Percentiles rank a stretch among this genome's conserved stretches.
Evolutionary conservation across 1,140 invertebrate species (phyloP).

Genomic region (Calephelis nemesis): DNA sequence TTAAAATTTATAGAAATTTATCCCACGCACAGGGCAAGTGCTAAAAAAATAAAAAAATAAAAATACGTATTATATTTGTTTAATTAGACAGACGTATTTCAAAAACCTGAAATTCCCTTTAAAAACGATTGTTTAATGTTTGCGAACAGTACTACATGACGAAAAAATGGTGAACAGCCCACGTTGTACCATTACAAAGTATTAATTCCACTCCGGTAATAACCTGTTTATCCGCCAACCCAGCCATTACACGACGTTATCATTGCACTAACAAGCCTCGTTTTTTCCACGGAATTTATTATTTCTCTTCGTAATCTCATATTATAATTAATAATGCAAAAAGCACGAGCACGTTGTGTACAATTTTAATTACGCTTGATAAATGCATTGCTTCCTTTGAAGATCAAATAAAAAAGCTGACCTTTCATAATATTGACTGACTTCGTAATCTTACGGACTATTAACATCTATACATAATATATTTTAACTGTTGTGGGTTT

Average conservation of each 20-base stretch:
- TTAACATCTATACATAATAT: conserved; percentile 7
- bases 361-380: conserved; percentile 17
- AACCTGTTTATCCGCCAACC: conserved; percentile 13
- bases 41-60: too few relatives aligned
- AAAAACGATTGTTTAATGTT: too few relatives aligned
- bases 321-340: conserved; percentile 20
- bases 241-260: conserved; percentile 13
- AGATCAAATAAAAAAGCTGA: conserved; percentile 16
- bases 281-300: conserved; percentile 15
- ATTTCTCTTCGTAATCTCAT: conserved; percentile 18
- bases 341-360: conserved; percentile 14
- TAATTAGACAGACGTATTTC: too few relatives aligned
- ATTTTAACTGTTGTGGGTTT: not conserved
- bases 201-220: conserved; percentile 23
- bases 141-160: not conserved
- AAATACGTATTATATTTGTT: too few relatives aligned
- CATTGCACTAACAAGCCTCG: conserved; percentile 13
- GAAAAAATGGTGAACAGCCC: conserved; percentile 7
- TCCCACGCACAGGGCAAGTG: too few relatives aligned
- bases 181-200: conserved; percentile 17
- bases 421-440: conserved; percentile 15
- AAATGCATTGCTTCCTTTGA: conserved; percentile 18
- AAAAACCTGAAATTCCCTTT: too few relatives aligned
- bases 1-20: too few relatives aligned
- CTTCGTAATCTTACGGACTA: not conserved